These are phyloP conservation scores for Pandion haliaetus DNA, from an alignment of 2,113 vertebrate species.

Conservation along the genomic window DNA sequence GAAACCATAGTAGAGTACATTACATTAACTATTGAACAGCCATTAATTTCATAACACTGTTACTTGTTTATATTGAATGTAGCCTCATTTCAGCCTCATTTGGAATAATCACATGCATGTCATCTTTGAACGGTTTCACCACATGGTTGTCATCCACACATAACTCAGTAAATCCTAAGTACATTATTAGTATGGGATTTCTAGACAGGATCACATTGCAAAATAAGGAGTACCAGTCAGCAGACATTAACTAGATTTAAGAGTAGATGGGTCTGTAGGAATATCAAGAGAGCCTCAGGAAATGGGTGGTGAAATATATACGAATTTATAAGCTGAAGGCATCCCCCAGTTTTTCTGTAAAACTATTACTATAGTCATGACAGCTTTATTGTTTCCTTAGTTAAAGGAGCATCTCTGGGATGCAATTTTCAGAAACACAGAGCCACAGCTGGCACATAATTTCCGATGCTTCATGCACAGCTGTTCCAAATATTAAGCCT, in stretches of 20 bases:
- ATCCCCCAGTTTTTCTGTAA: neutral
- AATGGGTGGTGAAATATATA: neutral
- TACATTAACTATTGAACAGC: neutral
- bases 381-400: neutral
- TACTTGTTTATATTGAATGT: neutral
- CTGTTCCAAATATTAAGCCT: neutral
- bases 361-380: neutral
- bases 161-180: neutral
- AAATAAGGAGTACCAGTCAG: neutral
- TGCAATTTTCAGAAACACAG: neutral
- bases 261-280: neutral
- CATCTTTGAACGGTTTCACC: neutral
- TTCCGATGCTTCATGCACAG: neutral
- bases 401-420: neutral
- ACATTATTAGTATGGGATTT: neutral
- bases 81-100: neutral
- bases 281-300: neutral
- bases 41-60: neutral
- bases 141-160: neutral
- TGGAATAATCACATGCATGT: neutral
- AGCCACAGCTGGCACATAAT: neutral
- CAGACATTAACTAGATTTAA: neutral
- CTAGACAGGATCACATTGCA: neutral
- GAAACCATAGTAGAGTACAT: neutral
- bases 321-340: neutral